Evolutionary conservation across 2,797 vertebrate genomes (phyloP).

Genomic region (Simalia tracyae): DNA sequence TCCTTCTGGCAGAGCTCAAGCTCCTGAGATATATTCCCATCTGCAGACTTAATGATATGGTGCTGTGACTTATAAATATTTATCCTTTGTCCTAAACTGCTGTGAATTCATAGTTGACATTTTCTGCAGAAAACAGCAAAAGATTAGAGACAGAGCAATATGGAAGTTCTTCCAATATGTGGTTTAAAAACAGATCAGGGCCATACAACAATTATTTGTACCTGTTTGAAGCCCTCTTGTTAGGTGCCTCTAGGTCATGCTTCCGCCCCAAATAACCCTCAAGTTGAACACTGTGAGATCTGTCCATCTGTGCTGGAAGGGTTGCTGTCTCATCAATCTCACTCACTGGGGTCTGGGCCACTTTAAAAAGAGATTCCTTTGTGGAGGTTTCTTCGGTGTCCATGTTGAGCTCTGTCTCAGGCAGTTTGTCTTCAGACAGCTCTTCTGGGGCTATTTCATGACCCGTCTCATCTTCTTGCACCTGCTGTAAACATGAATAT

Average conservation of each 20-base stretch:
- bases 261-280: slow-evolving; percentile 89
- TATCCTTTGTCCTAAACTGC: neutral
- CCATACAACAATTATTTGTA: slow-evolving; percentile 51
- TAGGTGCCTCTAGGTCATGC: slow-evolving; percentile 87
- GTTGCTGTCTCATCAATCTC: slow-evolving; percentile 80
- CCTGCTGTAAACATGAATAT: slow-evolving; percentile 34
- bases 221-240: slow-evolving; percentile 92
- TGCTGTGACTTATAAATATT: neutral
- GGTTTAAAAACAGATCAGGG: neutral
- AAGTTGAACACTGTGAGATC: slow-evolving; percentile 74
- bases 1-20: neutral
- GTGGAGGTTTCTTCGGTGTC: slow-evolving; percentile 26
- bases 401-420: slow-evolving; percentile 33
- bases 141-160: neutral
- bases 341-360: slow-evolving; percentile 59
- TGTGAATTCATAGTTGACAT: neutral
- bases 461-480: slow-evolving; percentile 50
- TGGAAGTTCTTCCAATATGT: neutral
- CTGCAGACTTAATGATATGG: neutral
- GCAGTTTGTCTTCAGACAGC: slow-evolving; percentile 17
- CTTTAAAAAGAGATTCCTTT: slow-evolving; percentile 52
- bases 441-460: neutral
- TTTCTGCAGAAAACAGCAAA: neutral
- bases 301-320: slow-evolving; percentile 73
- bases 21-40: neutral